Conservation (phyloP, 1,140 invertebrate genomes). For the Drosophila suzukii region DNA sequence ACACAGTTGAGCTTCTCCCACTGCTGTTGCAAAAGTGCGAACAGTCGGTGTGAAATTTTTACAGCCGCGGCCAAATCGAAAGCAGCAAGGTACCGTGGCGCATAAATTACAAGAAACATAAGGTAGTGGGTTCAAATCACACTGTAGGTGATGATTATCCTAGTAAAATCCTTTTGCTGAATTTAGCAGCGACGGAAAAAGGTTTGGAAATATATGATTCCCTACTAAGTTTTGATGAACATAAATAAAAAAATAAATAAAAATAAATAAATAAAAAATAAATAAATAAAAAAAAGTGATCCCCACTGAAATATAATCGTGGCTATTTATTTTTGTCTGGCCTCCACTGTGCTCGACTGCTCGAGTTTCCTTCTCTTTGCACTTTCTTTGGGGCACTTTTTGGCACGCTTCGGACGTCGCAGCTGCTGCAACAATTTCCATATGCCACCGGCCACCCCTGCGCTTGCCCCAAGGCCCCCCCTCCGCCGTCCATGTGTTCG, state of each 20-base stretch:
- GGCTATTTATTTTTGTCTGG: too few relatives aligned
- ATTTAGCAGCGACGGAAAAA: too few relatives aligned
- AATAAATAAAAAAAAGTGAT: too few relatives aligned
- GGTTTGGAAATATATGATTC: too few relatives aligned
- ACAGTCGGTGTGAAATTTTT: slow-evolving; percentile 26
- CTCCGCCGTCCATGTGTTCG: neutral
- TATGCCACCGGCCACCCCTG: slow-evolving; percentile 15
- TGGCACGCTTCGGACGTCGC: slow-evolving; percentile 61
- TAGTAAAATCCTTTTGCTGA: neutral
- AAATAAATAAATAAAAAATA: too few relatives aligned
- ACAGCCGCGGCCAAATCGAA: slow-evolving; percentile 7
- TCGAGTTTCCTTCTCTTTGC: neutral
- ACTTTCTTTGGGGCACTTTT: slow-evolving; percentile 49
- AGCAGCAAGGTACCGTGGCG: neutral
- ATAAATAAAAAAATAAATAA: too few relatives aligned
- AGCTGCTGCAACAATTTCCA: slow-evolving; percentile 48
- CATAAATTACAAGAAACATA: neutral
- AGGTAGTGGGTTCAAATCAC: too few relatives aligned
- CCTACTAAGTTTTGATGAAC: too few relatives aligned
- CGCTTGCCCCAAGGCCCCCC: neutral
- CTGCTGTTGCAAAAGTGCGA: slow-evolving; percentile 47
- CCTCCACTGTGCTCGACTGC: slow-evolving; percentile 1
- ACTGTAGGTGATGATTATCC: too few relatives aligned
- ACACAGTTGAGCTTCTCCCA: slow-evolving; percentile 32
- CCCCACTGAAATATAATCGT: too few relatives aligned